phyloP scores from a whole-genome alignment of 2,888 invertebrate species.

The Stenodera caucasica region DNA sequence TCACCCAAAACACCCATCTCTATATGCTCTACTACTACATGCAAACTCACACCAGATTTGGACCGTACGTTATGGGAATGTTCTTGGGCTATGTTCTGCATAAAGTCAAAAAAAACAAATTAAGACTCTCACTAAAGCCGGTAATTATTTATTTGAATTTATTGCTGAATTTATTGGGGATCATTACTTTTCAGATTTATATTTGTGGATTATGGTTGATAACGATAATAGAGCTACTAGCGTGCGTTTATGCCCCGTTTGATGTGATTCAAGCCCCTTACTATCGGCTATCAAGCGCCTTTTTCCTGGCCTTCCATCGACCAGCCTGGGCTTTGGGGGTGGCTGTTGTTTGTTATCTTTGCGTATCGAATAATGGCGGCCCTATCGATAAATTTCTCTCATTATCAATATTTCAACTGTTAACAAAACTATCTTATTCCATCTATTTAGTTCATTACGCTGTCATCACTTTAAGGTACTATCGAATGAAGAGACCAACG shows the following conservation, averaged over 20 bases:
- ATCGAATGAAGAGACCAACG: conserved; percentile 8
- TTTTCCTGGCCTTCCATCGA: conserved; percentile 13
- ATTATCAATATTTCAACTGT: conserved; percentile 55
- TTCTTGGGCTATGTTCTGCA: not conserved
- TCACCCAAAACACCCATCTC: not conserved
- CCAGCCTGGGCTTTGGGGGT: conserved; percentile 19
- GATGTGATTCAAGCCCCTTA: not conserved
- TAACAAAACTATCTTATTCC: conserved; percentile 57
- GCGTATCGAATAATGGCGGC: conserved; percentile 32
- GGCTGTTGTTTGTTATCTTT: conserved; percentile 10
- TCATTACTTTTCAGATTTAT: too few relatives aligned
- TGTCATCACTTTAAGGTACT: conserved; percentile 17
- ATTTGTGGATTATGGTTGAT: not conserved
- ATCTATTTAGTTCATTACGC: conserved; percentile 56
- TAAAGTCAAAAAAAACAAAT: not conserved
- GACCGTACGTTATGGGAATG: conserved; percentile 12
- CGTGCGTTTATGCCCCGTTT: conserved; percentile 12
- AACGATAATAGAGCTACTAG: conserved; percentile 11
- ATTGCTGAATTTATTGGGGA: too few relatives aligned
- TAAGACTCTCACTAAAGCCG: too few relatives aligned
- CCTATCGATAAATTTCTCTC: conserved; percentile 58
- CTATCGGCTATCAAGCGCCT: not conserved
- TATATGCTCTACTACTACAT: conserved; percentile 7
- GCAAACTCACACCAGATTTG: conserved; percentile 10
- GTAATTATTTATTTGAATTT: too few relatives aligned